A percentile compares a stretch with the other conserved stretches of the same genome.
Conservation (phyloP, 1,140 invertebrate genomes). For the Drosophila ercepeae region DNA sequence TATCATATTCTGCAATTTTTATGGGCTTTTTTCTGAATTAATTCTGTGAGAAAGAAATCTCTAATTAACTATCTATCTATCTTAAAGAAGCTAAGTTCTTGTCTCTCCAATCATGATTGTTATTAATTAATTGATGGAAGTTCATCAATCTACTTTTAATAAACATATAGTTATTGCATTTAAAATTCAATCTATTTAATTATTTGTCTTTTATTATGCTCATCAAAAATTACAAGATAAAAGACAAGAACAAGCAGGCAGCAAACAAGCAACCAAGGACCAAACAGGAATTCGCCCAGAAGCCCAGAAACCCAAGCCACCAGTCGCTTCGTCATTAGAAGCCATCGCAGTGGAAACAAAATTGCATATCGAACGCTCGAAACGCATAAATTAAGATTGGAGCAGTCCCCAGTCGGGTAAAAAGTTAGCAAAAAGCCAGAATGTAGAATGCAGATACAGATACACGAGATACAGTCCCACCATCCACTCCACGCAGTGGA, state of each 20-base stretch:
- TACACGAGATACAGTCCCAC: conserved; percentile 43
- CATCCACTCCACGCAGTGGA: neutral
- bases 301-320: neutral
- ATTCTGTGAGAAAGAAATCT: conserved; percentile 34
- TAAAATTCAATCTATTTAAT: conserved; percentile 40
- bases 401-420: conserved; percentile 39
- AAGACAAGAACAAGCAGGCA: conserved; percentile 1
- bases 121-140: conserved; percentile 26
- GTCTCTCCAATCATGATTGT: conserved; percentile 11
- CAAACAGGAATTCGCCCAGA: conserved; percentile 16
- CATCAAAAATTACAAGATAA: conserved; percentile 41
- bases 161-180: conserved; percentile 26
- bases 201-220: conserved; percentile 50
- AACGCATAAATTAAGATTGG: conserved; percentile 47
- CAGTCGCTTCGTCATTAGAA: conserved; percentile 35
- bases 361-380: conserved; percentile 46
- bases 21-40: conserved; percentile 28
- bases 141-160: conserved; percentile 16
- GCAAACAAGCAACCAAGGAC: conserved; percentile 20
- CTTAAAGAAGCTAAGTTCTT: too few species aligned
- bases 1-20: conserved; percentile 25
- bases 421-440: conserved; percentile 28
- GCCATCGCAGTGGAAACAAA: conserved; percentile 31
- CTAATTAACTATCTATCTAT: too few species aligned
- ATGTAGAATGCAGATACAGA: conserved; percentile 47